Base-by-base conservation (phyloP, 2,797 vertebrate genomes). In the Pseudochromis fuscus region DNA sequence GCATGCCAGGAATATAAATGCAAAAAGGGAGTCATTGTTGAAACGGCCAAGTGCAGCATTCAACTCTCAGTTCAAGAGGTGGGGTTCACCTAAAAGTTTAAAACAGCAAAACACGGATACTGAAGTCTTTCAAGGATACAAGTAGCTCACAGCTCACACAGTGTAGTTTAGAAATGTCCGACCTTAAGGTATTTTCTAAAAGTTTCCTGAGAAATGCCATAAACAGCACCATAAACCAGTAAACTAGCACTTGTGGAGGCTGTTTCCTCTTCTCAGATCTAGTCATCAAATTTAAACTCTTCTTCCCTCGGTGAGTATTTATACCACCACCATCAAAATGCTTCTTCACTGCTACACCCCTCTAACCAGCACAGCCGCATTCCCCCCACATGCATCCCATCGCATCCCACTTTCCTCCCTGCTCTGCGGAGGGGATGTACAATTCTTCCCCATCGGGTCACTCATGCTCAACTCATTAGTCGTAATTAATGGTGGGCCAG, bases 1-100 rank as follows among this genome's bases (percentile, higher is more conserved):
- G 59, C 60, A 44, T 23, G 79, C 84, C 86, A 84, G 75, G 70
- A 85, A 77, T 72, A 87, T 82, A 69, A 83, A 88, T 81, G 79
- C 81, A 84, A 85, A 87, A 91, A 91, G 84, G 61, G 73, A 81
- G 49, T 66, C 64, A 83, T 89, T 92, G 88, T 93, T 89, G 58
- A 77, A 77, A 72, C 19, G 46, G 69, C 74, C 83, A 82, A 84
- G 48, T 72, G 60, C 45, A 70, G 63, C 53, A 40, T 82, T 79
- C 53, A 78, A 52, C 28, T 62, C 58, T 74, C 21, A 24, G 68
- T 53, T 82, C 58, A 31, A 53, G 64, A 83, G 83, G 78, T 25
- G 72, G 63, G 69, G 84, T 67, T 87, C 61, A 55, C 35, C 38
- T 62, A 9, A 31, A 70, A 66, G 79, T 84, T 75, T 68, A 84